Evolutionary conservation across 1,140 invertebrate genomes (phyloP).

Genomic region (Schlechtendalia chinensis): DNA sequence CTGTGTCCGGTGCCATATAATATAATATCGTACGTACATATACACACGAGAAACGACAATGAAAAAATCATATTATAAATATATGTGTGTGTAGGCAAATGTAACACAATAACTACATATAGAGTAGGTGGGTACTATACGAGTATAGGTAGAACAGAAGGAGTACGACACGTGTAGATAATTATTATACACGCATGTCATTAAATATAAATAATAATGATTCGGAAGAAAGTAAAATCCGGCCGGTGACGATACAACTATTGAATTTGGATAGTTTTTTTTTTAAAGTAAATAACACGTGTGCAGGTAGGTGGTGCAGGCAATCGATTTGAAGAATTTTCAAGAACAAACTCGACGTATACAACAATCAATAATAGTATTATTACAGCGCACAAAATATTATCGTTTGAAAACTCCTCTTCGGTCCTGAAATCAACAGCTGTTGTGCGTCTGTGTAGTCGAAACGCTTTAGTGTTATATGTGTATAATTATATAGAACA

Average conservation of each 20-base stretch:
- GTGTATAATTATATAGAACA: background rate
- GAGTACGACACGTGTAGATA: background rate
- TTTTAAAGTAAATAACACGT: conserved; percentile 23
- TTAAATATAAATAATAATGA: too few species aligned
- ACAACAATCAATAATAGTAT: conserved; percentile 8
- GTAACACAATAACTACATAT: background rate
- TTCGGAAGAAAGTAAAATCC: background rate
- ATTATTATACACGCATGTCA: too few species aligned
- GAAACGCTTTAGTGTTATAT: too few species aligned
- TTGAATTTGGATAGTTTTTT: conserved; percentile 8
- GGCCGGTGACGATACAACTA: background rate
- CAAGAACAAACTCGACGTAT: background rate
- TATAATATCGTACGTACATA: background rate
- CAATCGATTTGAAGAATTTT: conserved; percentile 15
- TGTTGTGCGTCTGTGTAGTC: background rate
- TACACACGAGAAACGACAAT: background rate
- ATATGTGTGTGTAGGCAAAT: too few species aligned
- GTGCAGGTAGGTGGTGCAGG: background rate
- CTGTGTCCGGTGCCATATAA: background rate
- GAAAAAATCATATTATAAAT: too few species aligned
- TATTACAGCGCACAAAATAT: background rate
- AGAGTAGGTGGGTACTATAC: background rate
- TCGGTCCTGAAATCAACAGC: background rate
- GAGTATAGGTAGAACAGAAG: background rate
- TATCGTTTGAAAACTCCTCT: background rate